Evolutionary conservation across 2,113 vertebrate genomes (phyloP), one percentile per base, ranked within the genome.

Genomic region (Hippocampus zosterae): DNA sequence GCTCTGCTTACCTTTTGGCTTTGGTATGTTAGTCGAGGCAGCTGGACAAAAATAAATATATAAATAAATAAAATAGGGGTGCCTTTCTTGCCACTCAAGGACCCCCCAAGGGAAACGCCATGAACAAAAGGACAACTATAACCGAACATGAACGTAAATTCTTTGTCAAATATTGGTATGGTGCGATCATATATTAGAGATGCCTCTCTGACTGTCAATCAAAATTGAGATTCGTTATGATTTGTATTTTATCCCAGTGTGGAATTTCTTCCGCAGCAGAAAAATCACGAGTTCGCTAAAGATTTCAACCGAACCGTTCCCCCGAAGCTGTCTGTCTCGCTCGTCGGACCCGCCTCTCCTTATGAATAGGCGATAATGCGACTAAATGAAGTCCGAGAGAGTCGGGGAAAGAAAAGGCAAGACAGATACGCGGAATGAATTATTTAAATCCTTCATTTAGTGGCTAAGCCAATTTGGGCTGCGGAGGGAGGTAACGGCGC

Each of bases 401-500:
- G 76, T 69, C 41, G 74, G 69, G 63, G 70, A 70, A 74, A 76
- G 85, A 69, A 64, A 57, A 77, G 79, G 71, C 65, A 48, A 74
- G 79, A 69, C 69, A 82, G 77, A 81, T 81, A 85, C 85, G 87
- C 86, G 85, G 78, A 86, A 83, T 87, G 82, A 80, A 84, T 90
- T 86, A 91, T 91, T 93, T 77, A 90, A 92, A 90, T 90, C 89
- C 85, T 78, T 78, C 84, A 88, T 91, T 91, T 88, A 89, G 83
- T 86, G 76, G 77, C 84, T 91, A 88, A 92, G 88, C 89, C 90
- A 90, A 86, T 93, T 91, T 91, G 86, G 71, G 12, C 25, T 10
- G 41, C n/a, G 7, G 63, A 25, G 84, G 77, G 80, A 81, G 81
- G 80, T 74, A 71, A 69, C 74, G 56, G 69, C 72, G 80, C 56